Percentiles rank a stretch among this genome's conserved stretches.
These are phyloP conservation scores for Rhynchonycteris naso DNA, from an alignment of 2,797 vertebrate species.

Conservation along the genomic window DNA sequence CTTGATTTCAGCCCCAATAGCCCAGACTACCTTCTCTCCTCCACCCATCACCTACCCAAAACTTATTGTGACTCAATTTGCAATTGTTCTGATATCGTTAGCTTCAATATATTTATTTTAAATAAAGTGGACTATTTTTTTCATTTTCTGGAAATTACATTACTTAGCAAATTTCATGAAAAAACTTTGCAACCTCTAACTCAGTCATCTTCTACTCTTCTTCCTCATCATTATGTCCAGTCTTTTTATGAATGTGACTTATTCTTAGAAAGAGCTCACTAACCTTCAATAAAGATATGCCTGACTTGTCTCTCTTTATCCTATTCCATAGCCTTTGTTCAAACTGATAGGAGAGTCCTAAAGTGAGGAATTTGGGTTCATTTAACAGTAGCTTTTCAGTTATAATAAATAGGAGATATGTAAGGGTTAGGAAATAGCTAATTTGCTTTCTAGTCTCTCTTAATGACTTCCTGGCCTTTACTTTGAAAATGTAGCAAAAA, in stretches of 20 bases:
- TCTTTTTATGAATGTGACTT: neutral
- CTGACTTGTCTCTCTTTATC: neutral
- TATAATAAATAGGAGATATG: too few relatives aligned
- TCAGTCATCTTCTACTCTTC: neutral
- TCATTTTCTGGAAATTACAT: neutral
- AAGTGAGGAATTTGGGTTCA: too few relatives aligned
- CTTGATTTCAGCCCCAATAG: neutral
- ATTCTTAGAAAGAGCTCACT: neutral
- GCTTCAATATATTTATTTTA: neutral
- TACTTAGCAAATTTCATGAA: neutral
- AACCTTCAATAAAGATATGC: neutral
- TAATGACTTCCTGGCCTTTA: too few relatives aligned
- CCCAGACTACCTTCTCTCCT: fast-evolving
- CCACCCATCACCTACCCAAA: neutral
- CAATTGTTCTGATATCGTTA: neutral
- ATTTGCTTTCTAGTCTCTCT: too few relatives aligned
- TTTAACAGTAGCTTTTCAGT: too few relatives aligned
- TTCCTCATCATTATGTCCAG: neutral
- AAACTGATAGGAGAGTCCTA: neutral
- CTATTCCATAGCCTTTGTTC: neutral
- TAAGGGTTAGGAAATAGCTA: too few relatives aligned
- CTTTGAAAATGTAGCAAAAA: too few relatives aligned
- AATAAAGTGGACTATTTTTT: neutral
- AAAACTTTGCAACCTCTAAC: neutral
- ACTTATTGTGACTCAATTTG: neutral